A percentile compares a stretch with the other conserved stretches of the same genome.
Conservation (phyloP, 2,797 vertebrate species). For the Pelobates cultripes region DNA sequence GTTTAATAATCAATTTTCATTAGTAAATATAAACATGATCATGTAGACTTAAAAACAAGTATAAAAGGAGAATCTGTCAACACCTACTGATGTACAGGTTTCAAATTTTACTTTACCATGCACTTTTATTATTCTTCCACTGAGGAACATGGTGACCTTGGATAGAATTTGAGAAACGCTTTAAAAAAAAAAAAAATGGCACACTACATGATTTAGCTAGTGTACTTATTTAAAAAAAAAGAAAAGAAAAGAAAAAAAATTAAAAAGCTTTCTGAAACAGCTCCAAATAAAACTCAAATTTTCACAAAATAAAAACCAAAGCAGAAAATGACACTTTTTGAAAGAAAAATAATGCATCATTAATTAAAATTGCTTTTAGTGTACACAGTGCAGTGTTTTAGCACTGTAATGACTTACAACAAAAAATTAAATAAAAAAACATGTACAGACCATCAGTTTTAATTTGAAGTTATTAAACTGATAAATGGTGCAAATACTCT, state of each 20-base stretch:
- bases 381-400: too few species aligned
- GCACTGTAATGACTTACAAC: too few species aligned
- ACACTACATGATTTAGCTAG: background rate
- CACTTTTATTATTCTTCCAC: background rate
- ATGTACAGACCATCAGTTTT: too few species aligned
- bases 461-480: too few species aligned
- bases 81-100: background rate
- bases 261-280: background rate
- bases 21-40: background rate
- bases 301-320: background rate
- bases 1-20: background rate
- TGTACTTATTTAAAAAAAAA: too few species aligned
- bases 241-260: too few species aligned
- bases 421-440: too few species aligned
- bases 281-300: background rate
- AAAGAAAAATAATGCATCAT: too few species aligned
- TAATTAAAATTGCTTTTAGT: too few species aligned
- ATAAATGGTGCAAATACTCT: too few species aligned
- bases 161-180: background rate
- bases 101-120: background rate
- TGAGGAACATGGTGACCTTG: background rate
- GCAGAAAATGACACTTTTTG: background rate
- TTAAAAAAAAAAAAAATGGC: background rate
- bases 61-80: background rate
- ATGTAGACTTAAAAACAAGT: background rate